Conservation (phyloP, 2,113 vertebrate species). For the Donacobius atricapilla region DNA sequence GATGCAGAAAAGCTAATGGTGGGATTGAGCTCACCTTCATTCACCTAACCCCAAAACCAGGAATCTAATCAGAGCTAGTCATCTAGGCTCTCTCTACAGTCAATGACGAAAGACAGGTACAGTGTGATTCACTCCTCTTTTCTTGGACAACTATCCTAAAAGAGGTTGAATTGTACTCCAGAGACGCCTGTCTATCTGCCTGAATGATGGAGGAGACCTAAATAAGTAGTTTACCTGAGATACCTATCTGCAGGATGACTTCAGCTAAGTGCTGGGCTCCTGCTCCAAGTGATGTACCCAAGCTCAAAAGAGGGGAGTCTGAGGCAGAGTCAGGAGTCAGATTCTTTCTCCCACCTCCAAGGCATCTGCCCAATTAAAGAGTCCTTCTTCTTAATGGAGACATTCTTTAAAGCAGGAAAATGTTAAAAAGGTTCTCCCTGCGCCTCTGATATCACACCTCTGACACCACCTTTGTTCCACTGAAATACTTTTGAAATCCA, state of each 20-base stretch:
- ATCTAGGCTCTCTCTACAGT: constrained; percentile 5
- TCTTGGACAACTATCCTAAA: constrained; percentile 24
- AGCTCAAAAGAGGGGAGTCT: neutral
- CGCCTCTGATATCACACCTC: neutral
- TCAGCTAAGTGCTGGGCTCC: neutral
- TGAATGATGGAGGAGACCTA: neutral
- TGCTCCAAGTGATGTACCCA: neutral
- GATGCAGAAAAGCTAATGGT: neutral
- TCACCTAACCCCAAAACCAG: neutral
- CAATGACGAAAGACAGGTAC: neutral
- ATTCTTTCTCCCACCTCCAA: neutral
- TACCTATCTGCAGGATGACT: neutral
- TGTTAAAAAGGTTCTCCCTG: neutral
- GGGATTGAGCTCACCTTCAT: neutral
- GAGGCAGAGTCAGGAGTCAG: neutral
- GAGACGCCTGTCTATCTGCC: neutral
- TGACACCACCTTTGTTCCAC: neutral
- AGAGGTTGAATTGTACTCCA: neutral
- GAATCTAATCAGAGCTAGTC: constrained; percentile 12
- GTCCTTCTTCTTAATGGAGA: neutral
- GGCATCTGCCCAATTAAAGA: neutral
- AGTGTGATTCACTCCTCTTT: neutral
- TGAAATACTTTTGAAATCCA: neutral
- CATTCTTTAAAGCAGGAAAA: neutral
- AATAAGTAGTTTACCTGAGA: neutral